Base-by-base conservation (phyloP, 2,888 invertebrate species). In the Drosophila affinis region DNA sequence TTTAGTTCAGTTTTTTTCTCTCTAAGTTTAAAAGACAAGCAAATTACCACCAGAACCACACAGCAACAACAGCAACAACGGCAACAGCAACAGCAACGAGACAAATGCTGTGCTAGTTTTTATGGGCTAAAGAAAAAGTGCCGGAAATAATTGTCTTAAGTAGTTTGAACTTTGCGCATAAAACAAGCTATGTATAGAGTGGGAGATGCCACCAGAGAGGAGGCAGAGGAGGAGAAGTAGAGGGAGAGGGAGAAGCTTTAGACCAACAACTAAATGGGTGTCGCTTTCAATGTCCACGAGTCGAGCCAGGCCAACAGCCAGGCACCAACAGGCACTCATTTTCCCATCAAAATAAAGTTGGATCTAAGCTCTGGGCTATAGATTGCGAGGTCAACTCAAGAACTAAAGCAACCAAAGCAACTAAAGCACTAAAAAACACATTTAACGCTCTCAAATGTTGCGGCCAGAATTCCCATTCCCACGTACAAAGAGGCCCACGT, bases 131-230 rank as follows among this genome's bases (percentile, higher is more conserved):
- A 78, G 88, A 71, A 88, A 87, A 76, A 83, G 83, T 89, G 82
- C 82, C 89, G 83, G 83, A 89, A 89, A 83, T 83, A 89, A 83
- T 89, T 83, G 83, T 64, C 75, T 77, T 72, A 88, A 83, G 88
- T 85, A 75, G 89, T 85, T 85, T 83, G 86, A 83, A 89, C 83
- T 87, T 89, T 72, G 54, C 71, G 58, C 67, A 65, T 65, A 60
- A 59, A 62, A 75, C 39, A 39, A 39, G 39, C 39, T n/a, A 39
- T 21, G 21, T 21, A 21, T 7, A n/a, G n/a, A 39, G 14, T 34
- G 34, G 21, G 21, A 21, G 34, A 34, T 34, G 55, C 14, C 24
- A 29, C 18, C 9, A 58, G 70, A 63, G 24, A 52, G 12, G 32
- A 48, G 58, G 17, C 24, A 5, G 44, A n/a, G 44, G 3, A n/a